Evolutionary conservation across 2,113 vertebrate species (phyloP), one percentile per base, ranked within the genome.

Genomic region (Lamprotornis superbus): DNA sequence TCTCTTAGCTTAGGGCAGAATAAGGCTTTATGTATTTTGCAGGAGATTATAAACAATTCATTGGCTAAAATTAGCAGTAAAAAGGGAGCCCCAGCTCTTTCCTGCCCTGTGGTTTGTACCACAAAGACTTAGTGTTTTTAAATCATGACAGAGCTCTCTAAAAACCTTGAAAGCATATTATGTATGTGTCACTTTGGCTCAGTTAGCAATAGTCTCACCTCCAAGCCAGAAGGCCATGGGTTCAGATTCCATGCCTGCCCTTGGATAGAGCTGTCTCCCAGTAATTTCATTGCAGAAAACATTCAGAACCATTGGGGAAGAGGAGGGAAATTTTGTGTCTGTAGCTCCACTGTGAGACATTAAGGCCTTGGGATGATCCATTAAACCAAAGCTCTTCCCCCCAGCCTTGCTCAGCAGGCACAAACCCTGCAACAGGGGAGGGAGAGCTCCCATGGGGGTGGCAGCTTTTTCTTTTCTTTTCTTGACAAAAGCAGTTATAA

Each of bases 31-130:
- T 83, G 42, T 82, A 77, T 93, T 94, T 90, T 95, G 78, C 78
- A 89, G 86, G 92, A 89, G 44, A 92, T 95, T 93, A 91, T 83
- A 94, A 97, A 96, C 87, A 95, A 96, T 87, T 74, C 65, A 65
- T 90, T 7, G 35, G 93, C 88, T 95, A 95, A 96, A 96, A 91
- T 95, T 91, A 97, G 78, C 84, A 68, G 78, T 77, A 73, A 91
- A 84, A 92, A 89, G 92, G 82, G 92, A 95, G 79, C 91, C 76
- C 89, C 90, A 83, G 71, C 89, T 79, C 94, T 89, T 94, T 95
- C 94, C 83, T 95, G 92, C 6, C 6, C 81, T 94, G 95, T 91
- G 94, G 59, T 84, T 97, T 95, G 80, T 93, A 92, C 83, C 83
- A 83, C 75, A 96, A 95, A 87, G 93, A 70, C 88, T 82, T 68